These are phyloP conservation scores for Pyxicephalus adspersus DNA, from an alignment of 2,113 vertebrate genomes.

Conservation along the genomic window DNA sequence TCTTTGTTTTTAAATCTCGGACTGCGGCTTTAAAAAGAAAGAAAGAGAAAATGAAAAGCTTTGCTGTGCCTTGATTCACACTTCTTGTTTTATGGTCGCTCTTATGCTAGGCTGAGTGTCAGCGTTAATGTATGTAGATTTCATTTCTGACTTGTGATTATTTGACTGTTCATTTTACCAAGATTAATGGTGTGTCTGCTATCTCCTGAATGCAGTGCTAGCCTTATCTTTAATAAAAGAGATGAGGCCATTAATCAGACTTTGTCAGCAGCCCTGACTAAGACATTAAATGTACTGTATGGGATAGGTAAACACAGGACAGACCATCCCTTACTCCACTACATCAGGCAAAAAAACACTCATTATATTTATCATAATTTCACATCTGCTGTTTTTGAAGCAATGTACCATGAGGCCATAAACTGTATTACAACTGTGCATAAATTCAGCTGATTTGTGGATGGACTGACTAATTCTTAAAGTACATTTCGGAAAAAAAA, in stretches of 20 bases:
- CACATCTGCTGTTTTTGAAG: constrained; percentile 99
- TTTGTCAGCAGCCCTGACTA: constrained; percentile 98
- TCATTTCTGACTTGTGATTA: constrained; percentile 99
- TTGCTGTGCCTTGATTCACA: constrained; percentile 65
- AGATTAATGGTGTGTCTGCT: constrained; percentile 98
- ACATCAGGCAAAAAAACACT: constrained; percentile 89
- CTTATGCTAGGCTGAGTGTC: constrained; percentile 83
- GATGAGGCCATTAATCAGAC: constrained; percentile 99
- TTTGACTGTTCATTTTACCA: constrained; percentile 98
- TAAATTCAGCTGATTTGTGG: constrained; percentile 99
- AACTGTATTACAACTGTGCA: constrained; percentile 99
- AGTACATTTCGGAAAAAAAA: constrained; percentile 99
- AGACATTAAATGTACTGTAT: constrained; percentile 99
- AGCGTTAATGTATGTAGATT: constrained; percentile 99
- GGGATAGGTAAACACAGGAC: constrained; percentile 98
- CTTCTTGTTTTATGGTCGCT: constrained; percentile 71
- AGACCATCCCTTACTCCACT: constrained; percentile 88
- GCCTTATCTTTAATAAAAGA: constrained; percentile 99
- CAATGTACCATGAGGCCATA: constrained; percentile 99
- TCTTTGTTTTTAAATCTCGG: neutral
- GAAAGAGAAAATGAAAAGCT: constrained; percentile 77
- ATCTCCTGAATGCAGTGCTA: constrained; percentile 99
- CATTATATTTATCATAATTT: constrained; percentile 99
- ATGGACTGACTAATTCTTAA: constrained; percentile 99
- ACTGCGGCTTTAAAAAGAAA: constrained; percentile 67